Evolutionary conservation across 2,797 vertebrate genomes (phyloP).

Genomic region (Enteromius mattozi): DNA sequence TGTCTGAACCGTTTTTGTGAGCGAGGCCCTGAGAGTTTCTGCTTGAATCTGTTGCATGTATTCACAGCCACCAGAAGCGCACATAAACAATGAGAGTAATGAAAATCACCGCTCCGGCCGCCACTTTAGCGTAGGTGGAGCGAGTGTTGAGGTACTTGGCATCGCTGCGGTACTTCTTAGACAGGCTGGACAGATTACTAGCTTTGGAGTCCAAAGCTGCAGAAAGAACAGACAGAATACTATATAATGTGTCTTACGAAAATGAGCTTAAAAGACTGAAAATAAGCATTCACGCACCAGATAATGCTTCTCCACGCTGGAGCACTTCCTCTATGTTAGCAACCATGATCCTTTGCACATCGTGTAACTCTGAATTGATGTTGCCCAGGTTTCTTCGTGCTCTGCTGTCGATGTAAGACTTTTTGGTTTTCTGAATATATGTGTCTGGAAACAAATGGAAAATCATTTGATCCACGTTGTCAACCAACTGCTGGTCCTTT

Average conservation of each 20-base stretch:
- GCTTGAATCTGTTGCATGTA: background rate
- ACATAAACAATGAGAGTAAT: constrained; percentile 90
- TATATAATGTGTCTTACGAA: background rate
- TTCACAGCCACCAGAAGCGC: constrained; percentile 96
- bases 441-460: constrained; percentile 79
- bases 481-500: background rate
- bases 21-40: constrained; percentile 20
- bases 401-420: constrained; percentile 87
- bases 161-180: constrained; percentile 93
- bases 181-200: constrained; percentile 88
- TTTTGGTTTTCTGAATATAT: constrained; percentile 95
- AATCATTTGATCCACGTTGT: background rate
- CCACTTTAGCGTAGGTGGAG: constrained; percentile 91
- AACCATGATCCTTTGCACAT: constrained; percentile 96
- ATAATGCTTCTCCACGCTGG: constrained; percentile 90
- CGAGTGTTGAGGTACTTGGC: constrained; percentile 94
- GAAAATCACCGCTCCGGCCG: constrained; percentile 86
- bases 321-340: constrained; percentile 95
- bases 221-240: constrained; percentile 4
- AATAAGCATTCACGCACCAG: constrained; percentile 75
- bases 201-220: constrained; percentile 92
- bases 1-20: background rate
- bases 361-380: constrained; percentile 88
- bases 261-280: background rate
- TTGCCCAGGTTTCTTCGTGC: constrained; percentile 88